Base-by-base conservation (phyloP, 1,140 invertebrate species). In the Megathymus violae region DNA sequence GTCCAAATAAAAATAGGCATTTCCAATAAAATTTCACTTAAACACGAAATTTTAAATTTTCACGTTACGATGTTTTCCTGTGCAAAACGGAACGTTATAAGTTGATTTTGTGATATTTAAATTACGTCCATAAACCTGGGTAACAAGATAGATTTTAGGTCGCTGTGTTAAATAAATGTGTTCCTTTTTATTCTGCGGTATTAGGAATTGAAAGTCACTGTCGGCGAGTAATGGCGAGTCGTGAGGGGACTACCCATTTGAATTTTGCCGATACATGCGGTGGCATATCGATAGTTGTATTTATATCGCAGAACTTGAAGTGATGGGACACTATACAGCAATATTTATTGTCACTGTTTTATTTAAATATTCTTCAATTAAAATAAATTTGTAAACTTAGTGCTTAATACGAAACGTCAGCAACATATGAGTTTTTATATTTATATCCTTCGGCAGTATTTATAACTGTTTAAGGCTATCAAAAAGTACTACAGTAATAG, bases 11-110 rank as follows among this genome's bases (percentile, higher is more conserved):
- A 86, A 84, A 80, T 79, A 80, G 69, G 73, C 67, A 74, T 69
- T 71, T 76, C 76, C 76, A 82, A 88, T 85, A 84, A 89, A 89
- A 87, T 82, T 82, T 88, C 83, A 88, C 85, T 88, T 88, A 87
- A 84, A 87, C 77, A 87, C 74, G 70, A 88, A 88, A 87, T 88
- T 88, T 85, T 73, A 85, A 87, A 86, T 81, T 82, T 88, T 80
- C 78, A 78, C 82, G 74, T 88, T 84, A 85, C 72, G 56, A 65
- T 71, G 63, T 71, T 70, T 67, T 56, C 4, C 13, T 38, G n/a
- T 3, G 10, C 34, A 4, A 11, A 34, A 25, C 13, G 62, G 64
- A 74, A 77, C 11, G 63, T 6, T 43, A 6, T 69, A 73, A 61
- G 5, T 15, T 6, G 0, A 2, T 16, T 10, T 16, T 4, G 46